These are phyloP conservation scores for Dinocampus coccinellae DNA, from an alignment of 2,888 invertebrate genomes.

Conservation along the genomic window DNA sequence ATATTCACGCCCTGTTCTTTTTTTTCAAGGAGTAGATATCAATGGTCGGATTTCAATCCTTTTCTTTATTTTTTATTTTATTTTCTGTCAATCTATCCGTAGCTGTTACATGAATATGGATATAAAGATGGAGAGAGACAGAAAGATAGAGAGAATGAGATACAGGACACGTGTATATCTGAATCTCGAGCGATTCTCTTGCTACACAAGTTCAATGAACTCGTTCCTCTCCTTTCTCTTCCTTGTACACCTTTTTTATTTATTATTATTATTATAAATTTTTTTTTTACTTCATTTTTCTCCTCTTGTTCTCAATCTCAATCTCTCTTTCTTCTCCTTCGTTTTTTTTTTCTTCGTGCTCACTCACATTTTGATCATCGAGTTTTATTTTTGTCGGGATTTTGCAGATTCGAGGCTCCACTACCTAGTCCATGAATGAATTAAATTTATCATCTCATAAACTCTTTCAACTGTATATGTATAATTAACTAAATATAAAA, in stretches of 20 bases:
- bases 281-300: too few species aligned
- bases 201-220: conserved; percentile 42
- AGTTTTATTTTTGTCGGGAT: too few species aligned
- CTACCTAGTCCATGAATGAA: neutral
- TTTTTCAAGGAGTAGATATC: neutral
- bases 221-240: conserved; percentile 24
- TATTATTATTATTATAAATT: too few species aligned
- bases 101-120: neutral
- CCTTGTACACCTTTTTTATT: neutral
- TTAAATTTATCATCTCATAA: conserved; percentile 2
- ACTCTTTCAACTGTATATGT: neutral
- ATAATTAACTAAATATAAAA: too few species aligned
- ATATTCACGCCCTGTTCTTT: neutral
- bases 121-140: conserved; percentile 27
- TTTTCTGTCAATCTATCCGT: too few species aligned
- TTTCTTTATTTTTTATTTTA: neutral
- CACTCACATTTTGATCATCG: neutral
- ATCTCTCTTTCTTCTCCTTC: neutral
- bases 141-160: conserved; percentile 32
- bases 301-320: too few species aligned
- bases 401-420: conserved; percentile 38
- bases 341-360: neutral
- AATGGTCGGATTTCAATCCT: neutral
- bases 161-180: conserved; percentile 32
- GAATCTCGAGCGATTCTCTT: conserved; percentile 43